Evolutionary conservation across 2,888 invertebrate species (phyloP).

Genomic region (Catocala sponsa): DNA sequence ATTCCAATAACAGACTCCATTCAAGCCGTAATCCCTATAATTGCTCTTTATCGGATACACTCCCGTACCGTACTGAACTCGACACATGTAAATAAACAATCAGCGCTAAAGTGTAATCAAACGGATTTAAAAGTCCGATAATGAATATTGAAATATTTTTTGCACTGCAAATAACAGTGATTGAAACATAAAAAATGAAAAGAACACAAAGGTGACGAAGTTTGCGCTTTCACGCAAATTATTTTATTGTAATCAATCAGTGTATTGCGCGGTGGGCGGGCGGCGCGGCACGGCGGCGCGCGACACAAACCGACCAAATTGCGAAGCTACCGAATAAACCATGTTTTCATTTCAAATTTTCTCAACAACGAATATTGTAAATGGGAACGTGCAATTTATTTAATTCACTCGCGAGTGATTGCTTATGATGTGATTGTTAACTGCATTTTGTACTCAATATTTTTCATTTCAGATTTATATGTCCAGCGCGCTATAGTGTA

Average conservation of each 20-base stretch:
- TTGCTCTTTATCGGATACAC: slow-evolving; percentile 1
- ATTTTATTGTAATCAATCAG: slow-evolving; percentile 76
- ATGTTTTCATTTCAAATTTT: slow-evolving; percentile 75
- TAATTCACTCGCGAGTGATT: slow-evolving; percentile 78
- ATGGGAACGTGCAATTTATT: slow-evolving; percentile 80
- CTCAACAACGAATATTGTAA: slow-evolving; percentile 76
- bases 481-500: slow-evolving; percentile 10
- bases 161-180: slow-evolving; percentile 40
- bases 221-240: slow-evolving; percentile 68
- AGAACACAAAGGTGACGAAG: slow-evolving; percentile 55
- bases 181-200: slow-evolving; percentile 42
- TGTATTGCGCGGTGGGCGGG: slow-evolving; percentile 50
- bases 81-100: neutral
- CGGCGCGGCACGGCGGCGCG: slow-evolving; percentile 26
- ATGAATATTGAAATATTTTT: slow-evolving; percentile 35
- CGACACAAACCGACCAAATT: slow-evolving; percentile 76
- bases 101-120: neutral
- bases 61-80: neutral
- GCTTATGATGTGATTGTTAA: slow-evolving; percentile 82
- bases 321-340: slow-evolving; percentile 67
- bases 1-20: slow-evolving; percentile 8
- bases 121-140: slow-evolving; percentile 26
- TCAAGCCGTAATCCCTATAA: slow-evolving; percentile 7
- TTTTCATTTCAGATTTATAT: slow-evolving; percentile 31
- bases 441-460: slow-evolving; percentile 62